Evolutionary conservation across 2,888 invertebrate genomes (phyloP).

Genomic region (Agrotis ipsilon): DNA sequence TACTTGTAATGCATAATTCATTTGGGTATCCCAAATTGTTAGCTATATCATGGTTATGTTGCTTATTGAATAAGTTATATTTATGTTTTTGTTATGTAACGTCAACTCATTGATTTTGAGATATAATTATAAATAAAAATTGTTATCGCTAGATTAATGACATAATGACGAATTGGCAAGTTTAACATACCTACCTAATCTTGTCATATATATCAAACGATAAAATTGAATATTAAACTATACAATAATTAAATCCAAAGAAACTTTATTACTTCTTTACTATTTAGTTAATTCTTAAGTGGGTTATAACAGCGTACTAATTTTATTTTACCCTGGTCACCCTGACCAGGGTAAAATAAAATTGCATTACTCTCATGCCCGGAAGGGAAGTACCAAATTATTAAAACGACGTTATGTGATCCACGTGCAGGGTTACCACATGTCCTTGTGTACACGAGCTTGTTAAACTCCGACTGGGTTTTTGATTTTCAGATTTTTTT

Average conservation of each 20-base stretch:
- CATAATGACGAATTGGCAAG: not conserved
- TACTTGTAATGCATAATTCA: too few relatives aligned
- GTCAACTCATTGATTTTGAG: constrained; percentile 1
- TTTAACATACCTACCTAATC: not conserved
- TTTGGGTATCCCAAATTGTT: not conserved
- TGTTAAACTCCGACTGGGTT: too few relatives aligned
- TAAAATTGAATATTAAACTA: too few relatives aligned
- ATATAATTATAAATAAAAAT: not conserved
- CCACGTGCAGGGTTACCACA: not conserved
- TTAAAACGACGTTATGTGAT: constrained; percentile 16
- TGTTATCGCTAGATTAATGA: not conserved
- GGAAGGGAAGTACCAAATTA: not conserved
- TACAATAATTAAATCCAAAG: not conserved
- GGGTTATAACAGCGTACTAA: too few relatives aligned
- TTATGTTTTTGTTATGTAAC: not conserved
- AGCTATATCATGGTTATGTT: not conserved
- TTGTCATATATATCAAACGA: too few relatives aligned
- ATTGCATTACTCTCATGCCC: constrained; percentile 1
- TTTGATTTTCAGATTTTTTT: too few relatives aligned
- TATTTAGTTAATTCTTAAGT: too few relatives aligned
- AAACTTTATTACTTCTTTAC: not conserved
- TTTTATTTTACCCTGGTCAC: too few relatives aligned
- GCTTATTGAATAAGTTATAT: not conserved
- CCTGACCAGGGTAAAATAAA: not conserved
- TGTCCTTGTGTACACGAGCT: not conserved